Evolutionary conservation across 2,113 vertebrate species (phyloP).

Genomic region (Catharus fuscescens): DNA sequence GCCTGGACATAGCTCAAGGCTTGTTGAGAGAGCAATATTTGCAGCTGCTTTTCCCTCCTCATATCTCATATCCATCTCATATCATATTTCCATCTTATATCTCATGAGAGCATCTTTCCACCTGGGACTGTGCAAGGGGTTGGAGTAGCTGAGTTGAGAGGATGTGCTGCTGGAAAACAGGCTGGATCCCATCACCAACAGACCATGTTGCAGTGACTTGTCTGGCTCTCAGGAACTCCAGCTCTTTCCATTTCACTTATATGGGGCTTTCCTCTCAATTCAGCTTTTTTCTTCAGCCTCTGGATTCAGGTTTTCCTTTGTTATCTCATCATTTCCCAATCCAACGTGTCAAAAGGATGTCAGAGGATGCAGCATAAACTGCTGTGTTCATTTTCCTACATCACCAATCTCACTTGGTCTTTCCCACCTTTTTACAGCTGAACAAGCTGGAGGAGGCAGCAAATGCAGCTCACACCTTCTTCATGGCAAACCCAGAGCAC

Average conservation of each 20-base stretch:
- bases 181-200: neutral
- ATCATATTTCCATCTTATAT: neutral
- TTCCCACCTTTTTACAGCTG: slow-evolving; percentile 71
- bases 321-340: neutral
- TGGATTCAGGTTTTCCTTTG: neutral
- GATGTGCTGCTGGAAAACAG: neutral
- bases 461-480: slow-evolving; percentile 94
- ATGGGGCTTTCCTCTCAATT: neutral
- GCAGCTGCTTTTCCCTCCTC: neutral
- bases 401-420: neutral
- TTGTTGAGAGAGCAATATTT: neutral
- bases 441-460: slow-evolving; percentile 89
- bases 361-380: neutral
- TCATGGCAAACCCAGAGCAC: slow-evolving; percentile 96
- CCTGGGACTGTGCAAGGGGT: neutral
- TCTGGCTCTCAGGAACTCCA: neutral
- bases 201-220: neutral
- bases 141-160: neutral
- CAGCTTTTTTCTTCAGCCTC: neutral
- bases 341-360: neutral
- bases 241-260: neutral
- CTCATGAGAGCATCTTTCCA: neutral
- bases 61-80: no score
- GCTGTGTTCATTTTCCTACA: neutral
- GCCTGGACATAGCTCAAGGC: neutral